Conservation (phyloP, 1,140 invertebrate species). For the Conus ventricosus region DNA sequence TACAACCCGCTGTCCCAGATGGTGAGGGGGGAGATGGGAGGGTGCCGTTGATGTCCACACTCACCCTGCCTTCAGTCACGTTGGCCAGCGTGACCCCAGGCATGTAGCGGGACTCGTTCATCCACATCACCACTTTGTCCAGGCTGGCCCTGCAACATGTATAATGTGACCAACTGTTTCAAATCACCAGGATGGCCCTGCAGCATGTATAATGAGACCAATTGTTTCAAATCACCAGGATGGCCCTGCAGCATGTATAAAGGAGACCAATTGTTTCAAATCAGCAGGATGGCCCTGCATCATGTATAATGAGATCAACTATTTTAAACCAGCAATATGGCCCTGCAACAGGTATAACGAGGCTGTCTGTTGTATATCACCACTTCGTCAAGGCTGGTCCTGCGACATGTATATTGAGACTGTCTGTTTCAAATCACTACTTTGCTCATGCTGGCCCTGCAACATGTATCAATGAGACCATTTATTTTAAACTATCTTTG, state of each 20-base stretch:
- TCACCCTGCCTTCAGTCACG: neutral
- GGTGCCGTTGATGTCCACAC: slow-evolving; percentile 22
- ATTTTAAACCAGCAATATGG: neutral
- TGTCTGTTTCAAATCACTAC: neutral
- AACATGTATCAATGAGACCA: neutral
- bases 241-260: neutral
- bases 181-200: neutral
- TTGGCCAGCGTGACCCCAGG: neutral
- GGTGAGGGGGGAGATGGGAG: slow-evolving; percentile 18
- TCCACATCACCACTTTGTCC: slow-evolving; percentile 24
- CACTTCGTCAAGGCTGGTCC: neutral
- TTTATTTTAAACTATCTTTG: too few relatives aligned
- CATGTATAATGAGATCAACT: neutral
- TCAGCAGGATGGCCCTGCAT: neutral
- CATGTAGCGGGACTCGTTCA: slow-evolving; percentile 18
- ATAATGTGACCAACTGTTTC: neutral
- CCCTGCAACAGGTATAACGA: too few relatives aligned
- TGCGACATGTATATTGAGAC: too few relatives aligned
- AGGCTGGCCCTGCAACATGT: neutral
- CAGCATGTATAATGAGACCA: neutral
- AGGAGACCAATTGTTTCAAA: neutral
- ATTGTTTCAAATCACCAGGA: neutral
- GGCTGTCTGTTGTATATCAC: neutral
- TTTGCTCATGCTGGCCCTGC: neutral
- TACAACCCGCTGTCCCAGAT: neutral